These are phyloP conservation scores for Psittacula derbiana DNA, from an alignment of 2,797 vertebrate species.

Conservation along the genomic window DNA sequence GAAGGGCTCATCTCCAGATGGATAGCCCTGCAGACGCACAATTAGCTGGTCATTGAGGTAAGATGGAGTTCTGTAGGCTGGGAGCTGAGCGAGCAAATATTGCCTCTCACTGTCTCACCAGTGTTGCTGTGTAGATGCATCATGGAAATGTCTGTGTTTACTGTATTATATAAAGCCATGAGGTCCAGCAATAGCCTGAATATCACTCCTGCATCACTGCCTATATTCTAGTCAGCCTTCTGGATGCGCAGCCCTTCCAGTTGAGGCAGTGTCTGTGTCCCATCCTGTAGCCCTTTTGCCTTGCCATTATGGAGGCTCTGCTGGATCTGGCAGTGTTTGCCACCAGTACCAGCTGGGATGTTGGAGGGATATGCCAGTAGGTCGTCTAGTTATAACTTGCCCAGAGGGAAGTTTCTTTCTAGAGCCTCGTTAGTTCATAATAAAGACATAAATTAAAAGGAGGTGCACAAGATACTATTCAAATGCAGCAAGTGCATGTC, in stretches of 20 bases:
- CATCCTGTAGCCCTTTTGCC: neutral
- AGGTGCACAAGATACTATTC: neutral
- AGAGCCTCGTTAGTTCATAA: neutral
- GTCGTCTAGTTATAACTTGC: neutral
- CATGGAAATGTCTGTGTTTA: neutral
- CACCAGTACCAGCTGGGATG: neutral
- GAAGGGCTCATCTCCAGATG: neutral
- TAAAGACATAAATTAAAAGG: neutral
- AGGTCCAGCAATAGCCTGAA: neutral
- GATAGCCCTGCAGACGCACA: neutral
- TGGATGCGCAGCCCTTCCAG: neutral
- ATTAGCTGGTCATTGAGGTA: neutral
- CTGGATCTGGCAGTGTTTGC: neutral
- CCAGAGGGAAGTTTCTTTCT: neutral
- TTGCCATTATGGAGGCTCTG: neutral
- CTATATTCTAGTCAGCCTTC: neutral
- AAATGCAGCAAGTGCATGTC: neutral
- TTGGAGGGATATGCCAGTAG: neutral
- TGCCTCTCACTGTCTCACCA: neutral
- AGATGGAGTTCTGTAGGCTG: neutral
- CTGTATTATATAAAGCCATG: neutral
- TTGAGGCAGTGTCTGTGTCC: neutral
- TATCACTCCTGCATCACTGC: neutral
- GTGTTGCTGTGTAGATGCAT: rapidly evolving
- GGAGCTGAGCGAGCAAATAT: neutral